Evolutionary conservation across 2,797 vertebrate genomes (phyloP).

Genomic region (Pipistrellus pygmaeus): DNA sequence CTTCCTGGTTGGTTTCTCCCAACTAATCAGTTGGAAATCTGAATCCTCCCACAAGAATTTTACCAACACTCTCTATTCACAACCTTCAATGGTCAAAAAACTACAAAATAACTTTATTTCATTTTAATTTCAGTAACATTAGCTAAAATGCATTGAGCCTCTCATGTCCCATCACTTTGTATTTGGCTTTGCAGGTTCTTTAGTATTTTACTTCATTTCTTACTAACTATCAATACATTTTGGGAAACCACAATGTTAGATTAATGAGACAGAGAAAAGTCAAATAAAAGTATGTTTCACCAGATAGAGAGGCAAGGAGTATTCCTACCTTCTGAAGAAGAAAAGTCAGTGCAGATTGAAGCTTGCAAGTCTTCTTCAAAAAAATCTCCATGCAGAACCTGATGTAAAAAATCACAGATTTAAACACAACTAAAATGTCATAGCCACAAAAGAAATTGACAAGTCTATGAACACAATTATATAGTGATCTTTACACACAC

Average conservation of each 20-base stretch:
- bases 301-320: background rate
- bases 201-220: background rate
- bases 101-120: background rate
- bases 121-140: slow-evolving; percentile 16
- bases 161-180: background rate
- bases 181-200: background rate
- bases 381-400: background rate
- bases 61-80: background rate
- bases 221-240: background rate
- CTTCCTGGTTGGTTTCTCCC: background rate
- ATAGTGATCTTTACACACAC: background rate
- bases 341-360: background rate
- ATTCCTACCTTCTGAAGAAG: background rate
- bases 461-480: background rate
- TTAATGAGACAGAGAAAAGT: slow-evolving; percentile 7
- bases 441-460: background rate
- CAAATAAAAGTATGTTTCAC: background rate
- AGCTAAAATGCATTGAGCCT: background rate
- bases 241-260: background rate
- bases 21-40: background rate
- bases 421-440: background rate
- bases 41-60: background rate
- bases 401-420: background rate
- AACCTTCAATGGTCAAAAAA: slow-evolving; percentile 24
- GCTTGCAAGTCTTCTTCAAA: background rate